These are phyloP conservation scores for Porites cylindrica DNA, from an alignment of 92 coral and sea anemone genomes.

Conservation along the genomic window DNA sequence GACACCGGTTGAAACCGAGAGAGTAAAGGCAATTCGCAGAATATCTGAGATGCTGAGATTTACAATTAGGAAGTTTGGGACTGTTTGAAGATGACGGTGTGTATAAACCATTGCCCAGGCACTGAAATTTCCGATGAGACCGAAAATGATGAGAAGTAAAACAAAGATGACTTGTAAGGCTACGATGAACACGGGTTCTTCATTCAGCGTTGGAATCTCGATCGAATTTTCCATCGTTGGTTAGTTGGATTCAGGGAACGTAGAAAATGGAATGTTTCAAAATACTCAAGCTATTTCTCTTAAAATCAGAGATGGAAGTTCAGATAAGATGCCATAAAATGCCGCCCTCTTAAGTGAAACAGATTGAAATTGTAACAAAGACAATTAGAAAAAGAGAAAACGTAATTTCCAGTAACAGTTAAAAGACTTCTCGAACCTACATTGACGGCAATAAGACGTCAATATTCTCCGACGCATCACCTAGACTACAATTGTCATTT, in stretches of 20 bases:
- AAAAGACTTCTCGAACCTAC: background rate
- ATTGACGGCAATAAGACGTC: background rate
- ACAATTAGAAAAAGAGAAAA: conserved; percentile 10
- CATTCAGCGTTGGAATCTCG: conserved; percentile 14
- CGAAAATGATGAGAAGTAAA: conserved; percentile 51
- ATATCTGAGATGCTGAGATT: conserved; percentile 76
- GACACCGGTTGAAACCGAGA: conserved; percentile 71
- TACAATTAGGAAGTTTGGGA: conserved; percentile 64
- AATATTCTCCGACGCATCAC: background rate
- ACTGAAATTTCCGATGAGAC: conserved; percentile 72
- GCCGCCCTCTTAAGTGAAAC: background rate
- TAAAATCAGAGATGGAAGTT: background rate
- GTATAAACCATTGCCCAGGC: conserved; percentile 62
- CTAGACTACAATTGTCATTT: background rate
- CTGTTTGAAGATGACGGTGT: conserved; percentile 66
- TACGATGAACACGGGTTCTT: conserved; percentile 7
- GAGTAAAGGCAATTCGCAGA: conserved; percentile 55
- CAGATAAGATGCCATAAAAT: background rate
- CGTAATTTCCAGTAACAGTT: conserved; percentile 1
- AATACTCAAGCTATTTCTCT: background rate
- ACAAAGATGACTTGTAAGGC: conserved; percentile 58
- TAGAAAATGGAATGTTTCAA: background rate
- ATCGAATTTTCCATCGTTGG: background rate
- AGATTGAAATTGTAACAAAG: conserved; percentile 9
- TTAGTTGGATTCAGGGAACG: background rate